phyloP scores from a whole-genome alignment of 2,113 vertebrate species.

The Morone chrysops region DNA sequence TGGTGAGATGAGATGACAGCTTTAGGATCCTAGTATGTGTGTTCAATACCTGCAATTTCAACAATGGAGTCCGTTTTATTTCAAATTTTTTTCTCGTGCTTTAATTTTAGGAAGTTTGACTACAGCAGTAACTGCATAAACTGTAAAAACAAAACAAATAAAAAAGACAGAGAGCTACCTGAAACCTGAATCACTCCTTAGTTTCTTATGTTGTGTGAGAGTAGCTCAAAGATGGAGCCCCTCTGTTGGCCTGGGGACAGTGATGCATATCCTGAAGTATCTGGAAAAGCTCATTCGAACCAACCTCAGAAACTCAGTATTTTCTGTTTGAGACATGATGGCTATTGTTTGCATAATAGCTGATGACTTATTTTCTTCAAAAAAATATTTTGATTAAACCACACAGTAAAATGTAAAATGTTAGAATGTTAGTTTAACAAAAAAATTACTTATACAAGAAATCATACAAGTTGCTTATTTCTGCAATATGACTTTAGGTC shows the following conservation, averaged over 20 bases:
- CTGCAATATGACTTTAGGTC: not conserved
- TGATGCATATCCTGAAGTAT: not conserved
- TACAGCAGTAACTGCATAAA: not conserved
- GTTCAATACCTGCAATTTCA: not conserved
- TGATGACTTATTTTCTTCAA: not conserved
- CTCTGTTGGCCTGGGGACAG: not conserved
- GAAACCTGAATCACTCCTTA: not conserved
- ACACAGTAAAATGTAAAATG: not conserved
- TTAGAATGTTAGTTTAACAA: not conserved
- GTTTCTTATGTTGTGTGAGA: not conserved
- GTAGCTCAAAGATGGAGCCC: not conserved
- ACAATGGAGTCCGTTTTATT: not conserved
- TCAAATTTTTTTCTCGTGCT: not conserved
- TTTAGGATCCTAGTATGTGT: not conserved
- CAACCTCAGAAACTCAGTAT: not conserved
- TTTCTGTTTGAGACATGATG: not conserved
- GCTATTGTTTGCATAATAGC: not conserved
- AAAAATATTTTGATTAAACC: not conserved
- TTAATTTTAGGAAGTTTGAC: not conserved
- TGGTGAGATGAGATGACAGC: not conserved
- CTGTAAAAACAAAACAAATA: not conserved
- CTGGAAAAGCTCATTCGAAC: not conserved
- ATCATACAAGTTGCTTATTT: not conserved
- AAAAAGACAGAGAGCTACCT: not conserved
- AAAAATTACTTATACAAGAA: not conserved